Conservation (phyloP, 2,113 vertebrate genomes). For the Typhlomys cinereus region DNA sequence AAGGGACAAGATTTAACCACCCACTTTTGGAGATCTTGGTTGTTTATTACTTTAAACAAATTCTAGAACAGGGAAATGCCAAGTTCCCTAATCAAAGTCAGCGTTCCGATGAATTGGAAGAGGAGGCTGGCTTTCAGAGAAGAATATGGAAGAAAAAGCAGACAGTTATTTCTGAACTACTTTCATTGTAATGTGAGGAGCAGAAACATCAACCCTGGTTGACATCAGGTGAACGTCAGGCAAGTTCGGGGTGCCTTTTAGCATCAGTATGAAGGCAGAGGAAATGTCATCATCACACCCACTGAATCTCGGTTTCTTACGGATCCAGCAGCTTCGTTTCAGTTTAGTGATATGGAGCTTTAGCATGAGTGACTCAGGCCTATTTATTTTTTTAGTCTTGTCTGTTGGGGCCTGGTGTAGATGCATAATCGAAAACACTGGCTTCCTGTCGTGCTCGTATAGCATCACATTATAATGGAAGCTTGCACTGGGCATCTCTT, state of each 20-base stretch:
- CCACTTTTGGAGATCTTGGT: neutral
- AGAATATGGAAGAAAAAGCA: neutral
- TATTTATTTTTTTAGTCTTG: neutral
- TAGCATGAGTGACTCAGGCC: neutral
- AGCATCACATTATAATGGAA: neutral
- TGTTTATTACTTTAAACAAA: neutral
- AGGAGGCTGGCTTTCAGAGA: neutral
- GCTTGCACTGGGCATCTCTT: neutral
- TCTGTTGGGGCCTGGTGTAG: neutral
- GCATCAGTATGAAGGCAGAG: neutral
- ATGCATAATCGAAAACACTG: neutral
- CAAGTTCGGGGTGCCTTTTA: neutral
- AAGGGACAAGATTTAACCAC: too few species aligned
- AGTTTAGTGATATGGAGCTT: neutral
- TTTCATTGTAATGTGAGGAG: neutral
- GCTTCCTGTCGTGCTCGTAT: neutral
- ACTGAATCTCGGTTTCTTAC: neutral
- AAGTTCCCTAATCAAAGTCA: neutral
- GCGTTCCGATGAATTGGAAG: neutral
- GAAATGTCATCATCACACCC: neutral
- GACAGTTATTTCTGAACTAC: neutral
- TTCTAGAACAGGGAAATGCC: neutral
- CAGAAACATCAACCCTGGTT: neutral
- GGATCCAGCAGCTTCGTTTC: neutral
- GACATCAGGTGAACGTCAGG: neutral